phyloP scores from a whole-genome alignment of 2,888 invertebrate species.

The Leucoma salicis region DNA sequence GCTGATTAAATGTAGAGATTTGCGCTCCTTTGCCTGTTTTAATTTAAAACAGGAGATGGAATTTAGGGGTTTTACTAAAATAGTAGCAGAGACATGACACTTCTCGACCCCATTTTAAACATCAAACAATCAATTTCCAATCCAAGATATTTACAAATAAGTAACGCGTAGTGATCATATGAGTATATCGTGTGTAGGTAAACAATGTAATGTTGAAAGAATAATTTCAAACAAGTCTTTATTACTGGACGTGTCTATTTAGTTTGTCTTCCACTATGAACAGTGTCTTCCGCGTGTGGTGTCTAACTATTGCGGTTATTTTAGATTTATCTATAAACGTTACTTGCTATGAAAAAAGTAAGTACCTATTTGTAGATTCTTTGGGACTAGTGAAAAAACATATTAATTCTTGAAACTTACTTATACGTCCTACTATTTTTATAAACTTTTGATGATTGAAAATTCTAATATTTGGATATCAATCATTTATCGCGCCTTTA shows the following conservation, averaged over 20 bases:
- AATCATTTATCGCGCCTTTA: too few species aligned
- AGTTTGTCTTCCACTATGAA: constrained; percentile 23
- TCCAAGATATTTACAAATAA: constrained; percentile 26
- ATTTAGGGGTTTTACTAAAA: too few species aligned
- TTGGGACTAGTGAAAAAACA: too few species aligned
- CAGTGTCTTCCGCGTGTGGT: constrained; percentile 17
- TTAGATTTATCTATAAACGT: constrained; percentile 10
- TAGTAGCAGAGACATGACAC: background rate
- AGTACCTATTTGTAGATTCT: too few species aligned
- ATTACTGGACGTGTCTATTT: constrained; percentile 3
- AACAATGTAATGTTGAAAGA: constrained; percentile 22
- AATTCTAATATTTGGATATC: too few species aligned
- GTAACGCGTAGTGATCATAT: constrained; percentile 12
- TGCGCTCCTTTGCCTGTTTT: too few species aligned
- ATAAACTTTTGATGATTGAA: too few species aligned
- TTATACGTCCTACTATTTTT: too few species aligned
- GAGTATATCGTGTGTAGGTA: constrained; percentile 12
- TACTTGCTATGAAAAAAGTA: constrained; percentile 33
- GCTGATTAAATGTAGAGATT: too few species aligned
- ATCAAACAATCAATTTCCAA: constrained; percentile 9
- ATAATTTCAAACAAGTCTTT: constrained; percentile 20
- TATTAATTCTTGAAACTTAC: too few species aligned
- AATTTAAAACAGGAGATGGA: too few species aligned
- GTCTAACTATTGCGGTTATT: constrained; percentile 5
- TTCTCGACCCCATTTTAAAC: constrained; percentile 13